Evolutionary conservation across 2,888 invertebrate species (phyloP), one percentile per base, ranked within the genome.

Genomic region (Tholera decimalis): DNA sequence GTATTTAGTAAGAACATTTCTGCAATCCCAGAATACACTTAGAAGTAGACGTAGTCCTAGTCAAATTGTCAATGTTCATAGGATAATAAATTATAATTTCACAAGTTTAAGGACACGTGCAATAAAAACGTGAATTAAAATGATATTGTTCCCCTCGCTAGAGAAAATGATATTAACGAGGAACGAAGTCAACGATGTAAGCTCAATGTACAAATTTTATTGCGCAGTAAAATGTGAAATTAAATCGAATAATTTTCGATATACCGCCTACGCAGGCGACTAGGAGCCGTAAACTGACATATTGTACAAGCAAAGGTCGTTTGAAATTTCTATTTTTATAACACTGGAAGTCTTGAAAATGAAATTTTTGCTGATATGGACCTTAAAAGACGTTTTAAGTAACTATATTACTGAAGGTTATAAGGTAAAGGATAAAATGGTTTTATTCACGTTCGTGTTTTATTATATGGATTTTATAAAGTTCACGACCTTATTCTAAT

Each of bases 211-310:
- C 73, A 83, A 72, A 80, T 84, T 85, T 84, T 85, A 85, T 83
- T 80, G 77, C 59, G 69, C 69, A 61, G 71, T 85, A 85, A 85
- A 85, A 75, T 71, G 75, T 72, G 62, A 78, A 85, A 85, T 84
- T 85, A 84, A 82, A 85, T 85, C 82, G 76, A 83, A 80, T 81
- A 77, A 85, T 82, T 84, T 83, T 79, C 66, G 54, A 73, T 76
- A 55, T 79, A 73, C 75, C 65, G 76, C 79, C 55, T 73, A 50
- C 63, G 69, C 33, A 24, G 65, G 30, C 22, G 46, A 30, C 47
- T 41, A 18, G 64, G 47, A 11, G 57, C 56, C 58, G 49, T 81
- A 73, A 81, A 78, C 33, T 63, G 65, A 46, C 33, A 65, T 61
- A n/a, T n/a, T n/a, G 68, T 72, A 80, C 80, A 67, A 71, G 64